A percentile compares a stretch with the other conserved stretches of the same genome.
Conservation (phyloP, 2,113 vertebrate species). For the Crocuta crocuta region DNA sequence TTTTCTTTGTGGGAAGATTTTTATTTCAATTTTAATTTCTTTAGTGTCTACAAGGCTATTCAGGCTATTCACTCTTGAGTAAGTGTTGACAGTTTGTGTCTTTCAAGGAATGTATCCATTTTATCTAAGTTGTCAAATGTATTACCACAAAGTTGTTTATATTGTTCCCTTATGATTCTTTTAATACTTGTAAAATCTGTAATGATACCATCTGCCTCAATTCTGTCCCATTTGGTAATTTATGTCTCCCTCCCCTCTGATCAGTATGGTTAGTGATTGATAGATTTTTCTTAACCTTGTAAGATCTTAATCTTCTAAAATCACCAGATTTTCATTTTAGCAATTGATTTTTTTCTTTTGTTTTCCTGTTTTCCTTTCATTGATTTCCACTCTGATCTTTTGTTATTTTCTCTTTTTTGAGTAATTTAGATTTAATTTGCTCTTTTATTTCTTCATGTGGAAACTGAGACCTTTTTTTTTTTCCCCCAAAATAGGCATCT, state of each 20-base stretch:
- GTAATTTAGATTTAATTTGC: neutral
- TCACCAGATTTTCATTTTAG: neutral
- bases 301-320: neutral
- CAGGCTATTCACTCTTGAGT: neutral
- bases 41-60: neutral
- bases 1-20: neutral
- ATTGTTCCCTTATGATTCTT: neutral
- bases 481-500: neutral
- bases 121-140: constrained; percentile 18
- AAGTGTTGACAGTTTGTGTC: neutral
- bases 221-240: neutral
- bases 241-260: neutral
- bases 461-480: neutral
- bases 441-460: neutral
- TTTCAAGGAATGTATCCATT: neutral
- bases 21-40: constrained; percentile 8
- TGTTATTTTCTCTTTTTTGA: neutral
- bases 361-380: neutral
- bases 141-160: neutral
- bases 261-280: neutral
- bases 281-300: neutral
- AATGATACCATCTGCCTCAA: neutral
- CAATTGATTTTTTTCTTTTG: neutral
- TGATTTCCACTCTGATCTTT: neutral
- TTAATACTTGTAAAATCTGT: neutral